phyloP scores from a whole-genome alignment of 1,140 invertebrate genomes.

The Drosophila willistoni region DNA sequence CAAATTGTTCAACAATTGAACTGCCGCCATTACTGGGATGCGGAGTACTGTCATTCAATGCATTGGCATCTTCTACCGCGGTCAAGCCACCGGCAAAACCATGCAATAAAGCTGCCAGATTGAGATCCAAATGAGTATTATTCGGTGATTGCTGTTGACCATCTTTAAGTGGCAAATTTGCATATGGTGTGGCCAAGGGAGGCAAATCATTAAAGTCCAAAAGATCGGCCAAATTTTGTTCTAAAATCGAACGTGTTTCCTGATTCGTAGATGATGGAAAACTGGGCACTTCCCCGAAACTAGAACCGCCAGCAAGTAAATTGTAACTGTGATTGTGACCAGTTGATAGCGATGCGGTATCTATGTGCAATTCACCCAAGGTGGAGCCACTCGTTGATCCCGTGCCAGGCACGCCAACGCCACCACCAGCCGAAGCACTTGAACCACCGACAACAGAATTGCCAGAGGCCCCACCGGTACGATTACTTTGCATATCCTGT shows the following conservation, averaged over 20 bases:
- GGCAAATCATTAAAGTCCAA: conserved; percentile 76
- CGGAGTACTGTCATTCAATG: conserved; percentile 74
- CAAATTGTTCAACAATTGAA: conserved; percentile 54
- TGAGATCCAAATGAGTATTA: conserved; percentile 63
- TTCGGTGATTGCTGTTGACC: conserved; percentile 67
- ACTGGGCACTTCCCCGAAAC: conserved; percentile 51
- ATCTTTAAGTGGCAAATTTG: conserved; percentile 76
- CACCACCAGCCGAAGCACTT: conserved; percentile 24
- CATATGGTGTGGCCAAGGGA: conserved; percentile 65
- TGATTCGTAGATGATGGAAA: conserved; percentile 68
- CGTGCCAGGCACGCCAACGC: background rate
- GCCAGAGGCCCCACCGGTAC: conserved; percentile 24
- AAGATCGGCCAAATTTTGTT: conserved; percentile 80
- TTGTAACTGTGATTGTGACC: conserved; percentile 42
- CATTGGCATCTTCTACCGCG: conserved; percentile 31
- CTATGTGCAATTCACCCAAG: conserved; percentile 54
- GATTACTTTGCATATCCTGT: conserved; percentile 68
- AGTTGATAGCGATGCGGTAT: conserved; percentile 37
- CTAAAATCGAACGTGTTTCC: conserved; percentile 76
- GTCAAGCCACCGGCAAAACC: conserved; percentile 51
- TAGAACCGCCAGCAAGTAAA: conserved; percentile 26
- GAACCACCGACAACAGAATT: conserved; percentile 18
- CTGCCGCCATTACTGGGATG: conserved; percentile 61
- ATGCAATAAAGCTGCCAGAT: conserved; percentile 60
- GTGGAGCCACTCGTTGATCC: conserved; percentile 16